Percentiles rank a stretch among this genome's conserved stretches.
phyloP scores from a whole-genome alignment of 92 coral and sea anemone genomes.

The Palythoa grandiflora region DNA sequence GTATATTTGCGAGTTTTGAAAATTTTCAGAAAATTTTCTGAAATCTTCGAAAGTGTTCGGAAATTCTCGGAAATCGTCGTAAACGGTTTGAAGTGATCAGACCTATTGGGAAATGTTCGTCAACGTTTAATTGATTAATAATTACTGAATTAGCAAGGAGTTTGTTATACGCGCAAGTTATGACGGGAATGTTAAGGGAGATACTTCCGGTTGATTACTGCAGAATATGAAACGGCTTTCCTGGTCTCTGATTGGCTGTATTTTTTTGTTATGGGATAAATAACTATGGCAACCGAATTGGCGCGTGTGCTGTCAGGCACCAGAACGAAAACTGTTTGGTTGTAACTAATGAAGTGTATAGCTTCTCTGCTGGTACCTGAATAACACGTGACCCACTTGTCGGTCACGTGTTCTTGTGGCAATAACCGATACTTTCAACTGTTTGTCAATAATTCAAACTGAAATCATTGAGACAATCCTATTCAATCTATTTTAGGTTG shows the following conservation, averaged over 20 bases:
- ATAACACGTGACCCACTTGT: not conserved
- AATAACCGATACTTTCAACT: not conserved
- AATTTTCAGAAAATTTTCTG: too few species aligned
- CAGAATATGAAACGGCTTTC: not conserved
- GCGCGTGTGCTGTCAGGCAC: not conserved
- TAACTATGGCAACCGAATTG: not conserved
- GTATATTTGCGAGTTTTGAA: too few species aligned
- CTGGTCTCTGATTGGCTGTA: too few species aligned
- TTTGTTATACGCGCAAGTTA: too few species aligned
- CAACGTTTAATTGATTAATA: too few species aligned
- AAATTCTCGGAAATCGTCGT: too few species aligned
- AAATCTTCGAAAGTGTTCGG: too few species aligned
- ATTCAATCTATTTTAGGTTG: not conserved
- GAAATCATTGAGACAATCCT: not conserved
- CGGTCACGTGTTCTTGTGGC: not conserved
- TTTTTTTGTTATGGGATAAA: too few species aligned
- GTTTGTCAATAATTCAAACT: constrained; percentile 20
- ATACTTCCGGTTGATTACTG: not conserved
- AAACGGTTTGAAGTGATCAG: too few species aligned
- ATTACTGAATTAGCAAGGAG: too few species aligned
- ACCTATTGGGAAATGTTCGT: too few species aligned
- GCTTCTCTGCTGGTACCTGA: constrained; percentile 20
- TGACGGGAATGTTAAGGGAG: not conserved
- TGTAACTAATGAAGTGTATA: not conserved
- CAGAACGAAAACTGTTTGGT: not conserved